phyloP scores from a whole-genome alignment of 2,888 invertebrate species.

The Vesta saturnalis region DNA sequence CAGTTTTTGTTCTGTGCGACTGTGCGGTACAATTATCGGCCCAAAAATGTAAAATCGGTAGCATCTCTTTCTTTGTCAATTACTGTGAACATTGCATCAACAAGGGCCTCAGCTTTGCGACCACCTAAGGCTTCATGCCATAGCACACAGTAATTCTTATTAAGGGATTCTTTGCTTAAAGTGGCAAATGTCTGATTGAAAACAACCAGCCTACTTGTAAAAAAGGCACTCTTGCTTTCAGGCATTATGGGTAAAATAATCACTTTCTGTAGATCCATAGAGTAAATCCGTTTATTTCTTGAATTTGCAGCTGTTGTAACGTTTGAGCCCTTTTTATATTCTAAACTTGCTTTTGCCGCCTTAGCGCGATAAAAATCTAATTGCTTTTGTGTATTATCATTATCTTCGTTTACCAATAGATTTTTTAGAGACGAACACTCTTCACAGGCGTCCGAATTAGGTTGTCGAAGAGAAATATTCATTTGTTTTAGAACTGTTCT shows the following conservation, averaged over 20 bases:
- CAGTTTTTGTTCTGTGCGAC: too few species aligned
- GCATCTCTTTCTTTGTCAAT: not conserved
- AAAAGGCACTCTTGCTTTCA: too few species aligned
- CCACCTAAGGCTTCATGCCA: not conserved
- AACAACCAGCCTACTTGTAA: not conserved
- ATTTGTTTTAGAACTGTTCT: not conserved
- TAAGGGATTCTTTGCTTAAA: too few species aligned
- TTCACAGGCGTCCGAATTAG: slow-evolving; percentile 34
- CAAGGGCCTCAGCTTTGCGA: not conserved
- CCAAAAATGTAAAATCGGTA: not conserved
- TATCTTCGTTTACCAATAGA: too few species aligned
- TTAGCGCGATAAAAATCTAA: not conserved
- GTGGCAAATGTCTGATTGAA: not conserved
- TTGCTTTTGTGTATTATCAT: too few species aligned
- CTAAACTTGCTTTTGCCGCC: slow-evolving; percentile 9
- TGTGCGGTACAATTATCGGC: not conserved
- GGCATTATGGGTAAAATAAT: not conserved
- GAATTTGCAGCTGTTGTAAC: not conserved
- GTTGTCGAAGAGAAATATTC: slow-evolving; percentile 17
- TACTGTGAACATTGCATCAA: not conserved
- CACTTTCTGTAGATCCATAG: slow-evolving; percentile 4
- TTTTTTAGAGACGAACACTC: not conserved
- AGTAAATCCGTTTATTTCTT: not conserved
- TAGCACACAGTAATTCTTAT: not conserved
- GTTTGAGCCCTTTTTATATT: slow-evolving; percentile 21